Evolutionary conservation across 2,797 vertebrate genomes (phyloP), one percentile per base, ranked within the genome.

Genomic region (Phalloptychus januarius): DNA sequence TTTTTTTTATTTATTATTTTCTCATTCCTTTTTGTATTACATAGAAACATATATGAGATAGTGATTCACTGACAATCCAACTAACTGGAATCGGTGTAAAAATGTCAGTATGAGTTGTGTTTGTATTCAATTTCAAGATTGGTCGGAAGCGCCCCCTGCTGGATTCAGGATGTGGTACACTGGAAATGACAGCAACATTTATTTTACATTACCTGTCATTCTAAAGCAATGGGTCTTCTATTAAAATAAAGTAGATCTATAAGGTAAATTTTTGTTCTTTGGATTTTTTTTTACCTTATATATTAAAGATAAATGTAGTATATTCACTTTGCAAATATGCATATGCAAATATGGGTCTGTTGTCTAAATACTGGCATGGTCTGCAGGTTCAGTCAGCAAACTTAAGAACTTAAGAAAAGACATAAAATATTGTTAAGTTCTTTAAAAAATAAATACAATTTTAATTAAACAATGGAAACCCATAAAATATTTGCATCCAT

Each of bases 121-220:
- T 87, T 82, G 46, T 50, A 71, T 77, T 84, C 4, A 73, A 80
- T 58, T 40, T 20, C 5, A 75, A 16, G 3, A n/a, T 69, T 70
- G 67, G 31, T 46, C 38, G 76, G 33, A 45, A 85, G 83, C 54
- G 83, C 2, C 83, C 61, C 58, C 88, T 85, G 33, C 15, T 83
- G 91, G 28, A 7, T 25, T 0, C 0, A 23, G 20, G 0, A 7
- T 11, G 48, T 28, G 77, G 4, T 80, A 70, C 87, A 80, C 5
- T 2, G 5, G 18, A n/a, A 8, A 70, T 23, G 10, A n/a, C 20
- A 0, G 16, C 12, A 7, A 31, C 13, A 28, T 58, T 25, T 80
- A 8, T 15, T 70, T 3, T 4, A 23, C 15, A n/a, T 2, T 5
- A 12, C 45, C n/a, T 69, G 52, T 67, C 31, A 36, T 63, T 28